A percentile compares a stretch with the other conserved stretches of the same genome.
phyloP scores from a whole-genome alignment of 1,140 invertebrate species.

The Drosophila quadrilineata region DNA sequence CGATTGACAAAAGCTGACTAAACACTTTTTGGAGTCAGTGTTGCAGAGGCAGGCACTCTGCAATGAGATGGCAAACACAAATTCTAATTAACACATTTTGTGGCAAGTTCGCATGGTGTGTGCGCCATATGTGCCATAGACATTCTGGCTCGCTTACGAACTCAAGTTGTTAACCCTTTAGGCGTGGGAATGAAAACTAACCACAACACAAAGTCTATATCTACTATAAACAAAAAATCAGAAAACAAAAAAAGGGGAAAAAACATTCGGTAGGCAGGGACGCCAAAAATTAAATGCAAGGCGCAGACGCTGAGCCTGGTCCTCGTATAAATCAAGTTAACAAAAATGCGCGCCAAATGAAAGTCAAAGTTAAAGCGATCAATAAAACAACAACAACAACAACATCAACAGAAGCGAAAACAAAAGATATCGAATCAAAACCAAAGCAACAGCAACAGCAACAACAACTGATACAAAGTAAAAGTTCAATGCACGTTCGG shows the following conservation, averaged over 20 bases:
- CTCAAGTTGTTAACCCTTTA: conserved; percentile 38
- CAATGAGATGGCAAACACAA: conserved; percentile 18
- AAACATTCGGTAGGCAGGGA: conserved; percentile 69
- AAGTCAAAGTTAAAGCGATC: conserved; percentile 53
- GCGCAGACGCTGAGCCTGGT: conserved; percentile 31
- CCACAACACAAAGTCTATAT: conserved; percentile 11
- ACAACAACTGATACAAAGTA: conserved; percentile 28
- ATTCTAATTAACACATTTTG: conserved; percentile 73
- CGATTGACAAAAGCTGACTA: conserved; percentile 42
- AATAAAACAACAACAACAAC: conserved; percentile 44
- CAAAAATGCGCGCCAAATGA: conserved; percentile 50
- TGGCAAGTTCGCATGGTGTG: conserved; percentile 7
- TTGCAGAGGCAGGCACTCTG: not conserved
- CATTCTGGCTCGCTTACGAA: conserved; percentile 19
- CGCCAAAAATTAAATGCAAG: conserved; percentile 72
- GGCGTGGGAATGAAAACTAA: conserved; percentile 55
- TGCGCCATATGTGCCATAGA: conserved; percentile 54
- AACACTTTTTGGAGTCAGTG: conserved; percentile 3
- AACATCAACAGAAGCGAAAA: conserved; percentile 31
- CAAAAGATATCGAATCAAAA: conserved; percentile 73
- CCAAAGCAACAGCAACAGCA: conserved; percentile 54
- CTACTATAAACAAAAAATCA: conserved; percentile 1
- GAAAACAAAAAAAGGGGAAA: conserved; percentile 22
- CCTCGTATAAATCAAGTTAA: conserved; percentile 47
- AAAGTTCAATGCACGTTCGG: conserved; percentile 68